Conservation (phyloP, 2,797 vertebrate genomes). For the Loris lydekkerianus region DNA sequence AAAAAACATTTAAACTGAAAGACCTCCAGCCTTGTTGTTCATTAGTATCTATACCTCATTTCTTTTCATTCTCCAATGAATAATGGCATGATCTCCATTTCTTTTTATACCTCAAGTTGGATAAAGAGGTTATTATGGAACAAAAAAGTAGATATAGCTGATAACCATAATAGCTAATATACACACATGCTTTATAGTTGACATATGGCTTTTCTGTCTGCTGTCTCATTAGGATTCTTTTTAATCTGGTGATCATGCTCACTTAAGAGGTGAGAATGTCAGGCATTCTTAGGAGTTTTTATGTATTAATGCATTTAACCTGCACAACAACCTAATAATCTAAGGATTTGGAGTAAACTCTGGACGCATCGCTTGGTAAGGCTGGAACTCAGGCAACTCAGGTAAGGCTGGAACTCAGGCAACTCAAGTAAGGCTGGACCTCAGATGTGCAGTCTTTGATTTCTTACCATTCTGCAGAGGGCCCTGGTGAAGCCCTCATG, state of each 20-base stretch:
- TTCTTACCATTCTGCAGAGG: background rate
- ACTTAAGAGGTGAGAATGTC: slow-evolving; percentile 1
- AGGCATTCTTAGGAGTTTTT: background rate
- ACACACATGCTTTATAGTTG: background rate
- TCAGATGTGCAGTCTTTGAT: background rate
- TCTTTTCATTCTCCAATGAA: background rate
- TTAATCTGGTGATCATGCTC: background rate
- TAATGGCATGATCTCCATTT: background rate
- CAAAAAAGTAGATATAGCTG: slow-evolving; percentile 10
- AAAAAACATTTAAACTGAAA: slow-evolving; percentile 40
- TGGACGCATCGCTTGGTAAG: background rate
- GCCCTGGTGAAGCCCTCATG: background rate
- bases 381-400: too few relatives aligned
- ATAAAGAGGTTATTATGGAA: background rate
- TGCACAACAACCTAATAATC: background rate
- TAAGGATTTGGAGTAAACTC: background rate
- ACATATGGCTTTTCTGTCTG: background rate
- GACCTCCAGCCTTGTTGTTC: background rate
- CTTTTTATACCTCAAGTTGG: background rate
- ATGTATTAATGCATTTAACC: background rate
- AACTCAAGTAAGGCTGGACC: too few relatives aligned
- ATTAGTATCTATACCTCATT: background rate
- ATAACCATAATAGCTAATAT: background rate
- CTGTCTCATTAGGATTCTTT: background rate
- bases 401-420: too few relatives aligned